Evolutionary conservation across 2,888 invertebrate species (phyloP).

Genomic region (Chromoteleia sp.): DNA sequence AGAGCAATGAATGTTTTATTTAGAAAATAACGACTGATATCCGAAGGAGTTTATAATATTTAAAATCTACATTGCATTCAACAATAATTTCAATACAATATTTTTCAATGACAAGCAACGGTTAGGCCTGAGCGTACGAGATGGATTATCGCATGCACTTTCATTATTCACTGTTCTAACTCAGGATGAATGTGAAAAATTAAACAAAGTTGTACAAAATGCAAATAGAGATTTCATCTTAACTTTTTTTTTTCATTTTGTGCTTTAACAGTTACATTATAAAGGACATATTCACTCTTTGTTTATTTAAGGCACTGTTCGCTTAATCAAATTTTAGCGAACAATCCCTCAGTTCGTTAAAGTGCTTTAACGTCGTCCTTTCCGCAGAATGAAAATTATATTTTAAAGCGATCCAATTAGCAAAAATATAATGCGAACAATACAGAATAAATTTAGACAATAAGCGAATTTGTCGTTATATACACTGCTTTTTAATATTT

Average conservation of each 20-base stretch:
- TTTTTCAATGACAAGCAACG: conserved; percentile 46
- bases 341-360: background rate
- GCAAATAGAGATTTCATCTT: conserved; percentile 38
- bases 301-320: conserved; percentile 18
- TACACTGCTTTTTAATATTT: conserved; percentile 78
- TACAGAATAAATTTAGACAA: conserved; percentile 49
- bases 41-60: conserved; percentile 59
- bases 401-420: conserved; percentile 56
- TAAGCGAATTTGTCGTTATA: conserved; percentile 62
- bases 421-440: conserved; percentile 63
- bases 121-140: conserved; percentile 44
- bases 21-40: conserved; percentile 62
- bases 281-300: conserved; percentile 27
- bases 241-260: conserved; percentile 40
- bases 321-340: conserved; percentile 12
- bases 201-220: conserved; percentile 47
- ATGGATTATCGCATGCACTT: conserved; percentile 21
- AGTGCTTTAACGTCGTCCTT: conserved; percentile 25
- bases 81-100: conserved; percentile 57
- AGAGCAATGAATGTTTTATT: conserved; percentile 65
- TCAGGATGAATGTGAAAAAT: conserved; percentile 24
- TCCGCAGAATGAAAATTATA: conserved; percentile 36
- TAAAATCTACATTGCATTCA: conserved; percentile 60
- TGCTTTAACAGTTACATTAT: conserved; percentile 52
- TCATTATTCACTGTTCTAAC: conserved; percentile 21